Percentiles rank a stretch among this genome's conserved stretches.
phyloP scores from a whole-genome alignment of 2,888 invertebrate genomes.

The Latheticus oryzae region DNA sequence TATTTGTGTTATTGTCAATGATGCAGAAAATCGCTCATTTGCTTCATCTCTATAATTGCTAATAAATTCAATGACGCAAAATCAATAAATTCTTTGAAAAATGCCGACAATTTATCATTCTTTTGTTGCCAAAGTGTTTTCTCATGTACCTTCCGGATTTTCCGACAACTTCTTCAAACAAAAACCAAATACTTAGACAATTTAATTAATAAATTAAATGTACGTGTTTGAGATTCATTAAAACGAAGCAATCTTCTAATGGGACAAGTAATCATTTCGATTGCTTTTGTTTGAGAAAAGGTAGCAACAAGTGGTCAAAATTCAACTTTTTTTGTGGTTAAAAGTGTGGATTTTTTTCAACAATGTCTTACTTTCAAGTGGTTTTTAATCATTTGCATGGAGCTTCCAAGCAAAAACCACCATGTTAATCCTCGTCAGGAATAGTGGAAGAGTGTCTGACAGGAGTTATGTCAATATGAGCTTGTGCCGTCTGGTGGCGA shows the following conservation, averaged over 20 bases:
- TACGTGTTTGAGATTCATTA: neutral
- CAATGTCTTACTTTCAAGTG: constrained; percentile 12
- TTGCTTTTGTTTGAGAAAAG: constrained; percentile 19
- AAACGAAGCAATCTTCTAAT: constrained; percentile 31
- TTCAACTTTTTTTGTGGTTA: neutral
- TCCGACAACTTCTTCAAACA: constrained; percentile 13
- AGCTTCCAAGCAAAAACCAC: constrained; percentile 28
- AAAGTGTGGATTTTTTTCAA: constrained; percentile 11
- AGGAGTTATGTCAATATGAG: constrained; percentile 38
- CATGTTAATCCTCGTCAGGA: constrained; percentile 36
- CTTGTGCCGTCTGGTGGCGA: constrained; percentile 39
- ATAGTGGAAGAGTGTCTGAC: constrained; percentile 23
- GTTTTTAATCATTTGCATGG: neutral
- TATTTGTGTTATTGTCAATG: neutral
- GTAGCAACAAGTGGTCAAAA: constrained; percentile 30
- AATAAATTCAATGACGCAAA: constrained; percentile 20
- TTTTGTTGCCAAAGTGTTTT: constrained; percentile 52
- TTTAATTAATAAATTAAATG: constrained; percentile 23
- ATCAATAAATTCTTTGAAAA: constrained; percentile 20
- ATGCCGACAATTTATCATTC: constrained; percentile 49
- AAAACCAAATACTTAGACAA: constrained; percentile 2
- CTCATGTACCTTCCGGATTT: constrained; percentile 45
- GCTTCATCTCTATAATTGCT: constrained; percentile 1
- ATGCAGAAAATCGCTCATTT: neutral
- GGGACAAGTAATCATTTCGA: constrained; percentile 29